Evolutionary conservation across 2,888 invertebrate genomes (phyloP).

Genomic region (Lycophotia porphyrea): DNA sequence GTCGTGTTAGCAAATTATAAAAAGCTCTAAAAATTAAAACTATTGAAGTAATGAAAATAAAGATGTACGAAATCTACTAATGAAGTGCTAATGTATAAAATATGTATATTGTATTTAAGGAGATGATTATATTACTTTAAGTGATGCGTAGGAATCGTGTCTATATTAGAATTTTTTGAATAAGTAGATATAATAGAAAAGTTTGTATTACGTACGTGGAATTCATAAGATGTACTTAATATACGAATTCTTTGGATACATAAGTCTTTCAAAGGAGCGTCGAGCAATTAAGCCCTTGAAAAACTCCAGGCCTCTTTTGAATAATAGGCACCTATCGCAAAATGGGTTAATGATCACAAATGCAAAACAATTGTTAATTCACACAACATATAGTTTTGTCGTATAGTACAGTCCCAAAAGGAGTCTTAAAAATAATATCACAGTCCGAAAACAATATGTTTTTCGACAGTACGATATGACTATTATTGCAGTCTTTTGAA

Average conservation of each 20-base stretch:
- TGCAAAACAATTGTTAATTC: conserved; percentile 71
- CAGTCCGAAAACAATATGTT: conserved; percentile 83
- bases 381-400: conserved; percentile 64
- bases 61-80: conserved; percentile 39
- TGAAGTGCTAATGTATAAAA: conserved; percentile 58
- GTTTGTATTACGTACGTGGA: conserved; percentile 35
- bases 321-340: conserved; percentile 51
- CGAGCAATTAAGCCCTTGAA: conserved; percentile 45
- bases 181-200: conserved; percentile 35
- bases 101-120: conserved; percentile 39
- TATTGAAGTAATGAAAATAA: conserved; percentile 50
- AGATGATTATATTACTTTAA: conserved; percentile 21
- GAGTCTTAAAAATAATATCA: conserved; percentile 86
- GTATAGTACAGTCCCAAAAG: conserved; percentile 70
- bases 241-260: conserved; percentile 58
- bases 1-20: conserved; percentile 68
- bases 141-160: conserved; percentile 19
- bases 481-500: conserved; percentile 80
- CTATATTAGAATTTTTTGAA: conserved; percentile 20
- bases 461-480: conserved; percentile 73
- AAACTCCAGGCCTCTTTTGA: conserved; percentile 55
- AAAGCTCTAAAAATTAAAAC: conserved; percentile 71
- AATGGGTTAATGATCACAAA: conserved; percentile 67
- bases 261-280: conserved; percentile 60
- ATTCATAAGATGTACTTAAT: conserved; percentile 26